These are phyloP conservation scores for Elachura formosa DNA, from an alignment of 2,113 vertebrate species.

Conservation along the genomic window DNA sequence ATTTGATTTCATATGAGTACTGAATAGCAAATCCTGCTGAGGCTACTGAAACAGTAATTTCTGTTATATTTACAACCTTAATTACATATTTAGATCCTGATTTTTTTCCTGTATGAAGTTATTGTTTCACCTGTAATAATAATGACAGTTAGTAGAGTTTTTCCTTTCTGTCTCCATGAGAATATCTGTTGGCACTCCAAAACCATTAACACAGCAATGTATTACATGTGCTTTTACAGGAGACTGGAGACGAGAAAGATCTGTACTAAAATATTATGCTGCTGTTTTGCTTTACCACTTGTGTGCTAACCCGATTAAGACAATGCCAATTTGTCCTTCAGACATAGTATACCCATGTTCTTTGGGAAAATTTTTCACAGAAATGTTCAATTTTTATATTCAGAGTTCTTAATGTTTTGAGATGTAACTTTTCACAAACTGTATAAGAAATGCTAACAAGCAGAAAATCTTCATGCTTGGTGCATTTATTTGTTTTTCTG, in stretches of 20 bases:
- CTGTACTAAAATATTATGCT: slow-evolving; percentile 22
- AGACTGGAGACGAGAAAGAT: slow-evolving; percentile 12
- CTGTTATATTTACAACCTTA: background rate
- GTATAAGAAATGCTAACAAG: background rate
- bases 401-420: background rate
- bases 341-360: background rate
- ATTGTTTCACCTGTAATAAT: slow-evolving; percentile 25
- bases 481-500: background rate
- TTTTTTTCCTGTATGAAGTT: background rate
- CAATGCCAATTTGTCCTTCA: slow-evolving; percentile 43
- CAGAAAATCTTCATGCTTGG: background rate
- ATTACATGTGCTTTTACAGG: slow-evolving; percentile 39
- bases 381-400: background rate
- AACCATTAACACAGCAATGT: background rate
- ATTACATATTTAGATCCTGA: background rate
- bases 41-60: background rate
- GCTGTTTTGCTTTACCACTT: slow-evolving; percentile 40
- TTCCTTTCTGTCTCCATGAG: background rate
- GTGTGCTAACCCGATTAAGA: background rate
- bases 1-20: background rate
- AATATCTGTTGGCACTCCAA: slow-evolving; percentile 15
- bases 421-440: background rate
- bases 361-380: background rate
- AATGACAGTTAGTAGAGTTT: background rate
- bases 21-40: background rate